These are phyloP conservation scores for Oreohelix idahoensis DNA, from an alignment of 1,140 invertebrate species.

Conservation along the genomic window DNA sequence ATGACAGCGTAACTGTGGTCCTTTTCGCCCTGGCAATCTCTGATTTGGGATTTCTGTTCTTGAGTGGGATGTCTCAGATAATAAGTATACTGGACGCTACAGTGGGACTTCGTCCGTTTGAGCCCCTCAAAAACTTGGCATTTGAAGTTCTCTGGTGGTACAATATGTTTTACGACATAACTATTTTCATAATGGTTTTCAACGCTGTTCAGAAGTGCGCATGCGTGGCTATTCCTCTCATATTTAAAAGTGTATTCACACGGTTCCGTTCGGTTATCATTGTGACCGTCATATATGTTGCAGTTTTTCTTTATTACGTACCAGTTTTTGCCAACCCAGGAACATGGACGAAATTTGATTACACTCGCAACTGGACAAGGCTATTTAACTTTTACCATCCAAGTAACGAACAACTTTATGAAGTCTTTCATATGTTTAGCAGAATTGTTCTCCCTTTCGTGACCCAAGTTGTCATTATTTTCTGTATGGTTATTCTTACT, in stretches of 20 bases:
- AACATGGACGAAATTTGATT: not conserved
- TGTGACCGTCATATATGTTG: not conserved
- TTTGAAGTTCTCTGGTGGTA: not conserved
- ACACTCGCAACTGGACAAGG: slow-evolving; percentile 1
- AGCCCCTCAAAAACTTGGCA: not conserved
- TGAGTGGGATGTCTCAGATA: not conserved
- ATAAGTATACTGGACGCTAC: not conserved
- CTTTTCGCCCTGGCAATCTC: slow-evolving; percentile 10
- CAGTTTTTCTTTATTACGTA: not conserved
- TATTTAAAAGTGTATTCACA: slow-evolving; percentile 6
- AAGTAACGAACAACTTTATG: not conserved
- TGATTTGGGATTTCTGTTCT: slow-evolving; percentile 3
- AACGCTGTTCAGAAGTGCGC: slow-evolving; percentile 1
- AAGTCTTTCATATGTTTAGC: slow-evolving; percentile 12
- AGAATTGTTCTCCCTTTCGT: slow-evolving; percentile 23
- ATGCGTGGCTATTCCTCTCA: slow-evolving; percentile 13
- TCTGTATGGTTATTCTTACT: slow-evolving; percentile 13
- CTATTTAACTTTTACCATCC: not conserved
- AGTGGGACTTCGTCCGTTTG: not conserved
- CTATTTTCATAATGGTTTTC: slow-evolving; percentile 1
- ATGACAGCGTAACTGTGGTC: slow-evolving; percentile 15
- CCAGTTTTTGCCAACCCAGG: slow-evolving; percentile 1
- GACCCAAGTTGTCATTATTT: slow-evolving; percentile 28
- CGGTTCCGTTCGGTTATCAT: not conserved
- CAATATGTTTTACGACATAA: not conserved